Conservation (phyloP, 2,113 vertebrate species). For the Poeciliopsis occidentalis region DNA sequence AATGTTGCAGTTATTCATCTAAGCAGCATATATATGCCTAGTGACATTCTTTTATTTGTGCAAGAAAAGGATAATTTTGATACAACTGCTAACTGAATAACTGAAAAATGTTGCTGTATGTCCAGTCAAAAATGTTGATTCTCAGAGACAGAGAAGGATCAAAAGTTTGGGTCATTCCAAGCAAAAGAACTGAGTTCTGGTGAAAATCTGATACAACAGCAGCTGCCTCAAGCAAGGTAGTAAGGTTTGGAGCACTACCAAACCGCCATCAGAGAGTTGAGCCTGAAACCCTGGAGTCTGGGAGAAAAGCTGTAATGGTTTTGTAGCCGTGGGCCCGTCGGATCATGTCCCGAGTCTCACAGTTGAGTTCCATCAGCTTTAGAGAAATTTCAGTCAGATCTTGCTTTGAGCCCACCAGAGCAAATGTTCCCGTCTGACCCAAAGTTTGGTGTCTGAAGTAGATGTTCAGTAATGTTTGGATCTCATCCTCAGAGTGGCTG, state of each 20-base stretch:
- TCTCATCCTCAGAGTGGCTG: slow-evolving; percentile 89
- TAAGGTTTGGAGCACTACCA: slow-evolving; percentile 46
- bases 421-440: slow-evolving; percentile 94
- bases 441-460: slow-evolving; percentile 97
- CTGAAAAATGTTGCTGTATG: slow-evolving; percentile 82
- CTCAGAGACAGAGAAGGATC: slow-evolving; percentile 78
- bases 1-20: slow-evolving; percentile 82
- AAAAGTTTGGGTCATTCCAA: slow-evolving; percentile 79
- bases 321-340: slow-evolving; percentile 88
- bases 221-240: slow-evolving; percentile 78
- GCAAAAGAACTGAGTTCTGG: slow-evolving; percentile 75
- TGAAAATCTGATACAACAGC: slow-evolving; percentile 77
- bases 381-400: slow-evolving; percentile 92
- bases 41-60: slow-evolving; percentile 80
- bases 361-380: slow-evolving; percentile 92
- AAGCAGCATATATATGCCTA: slow-evolving; percentile 81
- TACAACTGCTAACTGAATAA: slow-evolving; percentile 52
- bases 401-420: slow-evolving; percentile 93
- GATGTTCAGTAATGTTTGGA: slow-evolving; percentile 95
- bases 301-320: slow-evolving; percentile 89
- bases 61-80: slow-evolving; percentile 78
- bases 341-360: slow-evolving; percentile 94
- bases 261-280: slow-evolving; percentile 89
- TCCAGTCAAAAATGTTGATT: slow-evolving; percentile 62
- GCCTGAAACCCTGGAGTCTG: slow-evolving; percentile 89